Base-by-base conservation (phyloP, 2,113 vertebrate genomes). In the Arothron firmamentum region DNA sequence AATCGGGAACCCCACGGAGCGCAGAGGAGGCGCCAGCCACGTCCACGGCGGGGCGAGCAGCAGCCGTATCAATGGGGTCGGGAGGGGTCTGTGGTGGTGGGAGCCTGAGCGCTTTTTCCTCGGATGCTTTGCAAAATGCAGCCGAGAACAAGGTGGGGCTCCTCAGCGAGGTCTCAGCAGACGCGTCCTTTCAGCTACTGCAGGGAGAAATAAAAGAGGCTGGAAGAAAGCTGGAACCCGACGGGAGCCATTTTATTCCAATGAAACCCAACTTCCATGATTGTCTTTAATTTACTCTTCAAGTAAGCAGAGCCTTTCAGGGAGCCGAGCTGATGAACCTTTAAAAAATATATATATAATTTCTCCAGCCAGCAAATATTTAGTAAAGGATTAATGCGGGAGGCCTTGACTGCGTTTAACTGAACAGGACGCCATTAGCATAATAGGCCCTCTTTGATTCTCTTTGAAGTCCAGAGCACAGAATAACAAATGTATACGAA, bases 401-500 rank as follows among this genome's bases (percentile, higher is more conserved):
- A 89, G 87, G 84, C 81, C 85, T 83, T 88, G 82, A 87, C 86
- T 88, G 86, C 85, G 52, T 89, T 90, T 86, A 91, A 90, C 87
- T 85, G 88, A 91, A 90, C 86, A 90, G 85, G 87, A 86, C 75
- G 76, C 70, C 85, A 91, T 91, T 91, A 90, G 90, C 90, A 91
- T 91, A 91, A 90, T 86, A 72, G 82, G 77, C 74, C 85, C 81
- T 88, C 75, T 88, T 83, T 86, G 80, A 92, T 91, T 91, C 89
- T 79, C 88, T 91, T 92, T 92, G 90, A 92, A 90, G 89, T 91
- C 86, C 86, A 81, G 77, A 86, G 87, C 81, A 78, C 80, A 80
- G 90, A 89, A 91, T 91, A 90, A 87, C 86, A 90, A 88, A 91
- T 90, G 86, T 90, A 88, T 89, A 90, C 80, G 81, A 91, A 89